phyloP scores from a whole-genome alignment of 2,113 vertebrate species.

The Sinocyclocheilus rhinocerous region DNA sequence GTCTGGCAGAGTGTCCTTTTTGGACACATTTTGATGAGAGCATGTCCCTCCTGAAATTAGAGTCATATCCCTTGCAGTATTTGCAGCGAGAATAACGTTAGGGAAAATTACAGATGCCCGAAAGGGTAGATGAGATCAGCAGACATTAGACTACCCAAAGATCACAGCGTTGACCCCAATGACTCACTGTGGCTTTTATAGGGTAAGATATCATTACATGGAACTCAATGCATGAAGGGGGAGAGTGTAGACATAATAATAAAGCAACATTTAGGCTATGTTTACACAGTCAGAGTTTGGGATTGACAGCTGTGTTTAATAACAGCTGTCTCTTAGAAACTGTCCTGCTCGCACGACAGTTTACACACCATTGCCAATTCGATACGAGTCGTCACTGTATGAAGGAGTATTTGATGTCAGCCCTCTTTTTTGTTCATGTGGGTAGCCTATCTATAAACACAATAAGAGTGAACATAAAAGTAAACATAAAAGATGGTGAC shows the following conservation, averaged over 20 bases:
- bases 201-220: constrained; percentile 44
- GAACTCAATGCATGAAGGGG: constrained; percentile 19
- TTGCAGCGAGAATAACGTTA: not conserved
- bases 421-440: not conserved
- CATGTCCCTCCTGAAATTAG: not conserved
- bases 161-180: constrained; percentile 32
- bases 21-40: not conserved
- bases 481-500: not conserved
- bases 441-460: not conserved
- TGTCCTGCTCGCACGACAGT: not conserved
- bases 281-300: not conserved
- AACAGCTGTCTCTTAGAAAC: not conserved
- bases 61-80: not conserved
- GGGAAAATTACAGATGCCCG: not conserved
- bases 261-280: not conserved
- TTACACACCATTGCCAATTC: not conserved
- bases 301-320: not conserved
- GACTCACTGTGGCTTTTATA: constrained; percentile 41
- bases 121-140: constrained; percentile 38
- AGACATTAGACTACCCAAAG: constrained; percentile 21
- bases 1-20: not conserved
- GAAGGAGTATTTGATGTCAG: not conserved
- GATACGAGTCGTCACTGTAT: not conserved
- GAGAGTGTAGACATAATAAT: not conserved
- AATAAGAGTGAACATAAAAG: not conserved